Evolutionary conservation across 2,113 vertebrate species (phyloP), one percentile per base, ranked within the genome.

Genomic region (Colinus virginianus): DNA sequence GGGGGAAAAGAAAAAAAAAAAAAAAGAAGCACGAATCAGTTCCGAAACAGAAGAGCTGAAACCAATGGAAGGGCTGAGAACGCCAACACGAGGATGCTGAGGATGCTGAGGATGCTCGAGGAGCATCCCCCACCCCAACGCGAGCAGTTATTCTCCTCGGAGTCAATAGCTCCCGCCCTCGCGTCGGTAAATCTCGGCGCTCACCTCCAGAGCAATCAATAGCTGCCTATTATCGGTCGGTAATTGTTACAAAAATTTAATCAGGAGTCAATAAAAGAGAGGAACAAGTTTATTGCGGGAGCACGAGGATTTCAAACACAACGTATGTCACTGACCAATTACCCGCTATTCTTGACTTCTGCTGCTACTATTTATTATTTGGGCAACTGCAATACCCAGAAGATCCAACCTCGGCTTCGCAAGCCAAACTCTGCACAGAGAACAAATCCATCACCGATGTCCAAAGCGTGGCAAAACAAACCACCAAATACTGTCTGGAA

Each of bases 231-330:
- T 96, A 96, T 94, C 62, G 71, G 91, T 45, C 85, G 74, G 91
- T 93, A 96, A 96, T 90, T 94, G 94, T 94, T 96, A 94, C 90
- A 85, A 94, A 96, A 96, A 94, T 93, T 92, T 95, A 96, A 96
- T 96, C 94, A 96, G 83, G 82, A 69, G 90, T 95, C 96, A 92
- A 95, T 96, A 96, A 93, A 93, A 36, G 46, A 83, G 74, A 93
- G 76, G 88, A 93, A 90, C 85, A 56, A 83, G 93, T 90, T 80
- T 84, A 92, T 86, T 13, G 55, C 67, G 14, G 78, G 13, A 4
- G 84, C 61, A 26, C 5, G 14, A 84, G 78, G 68, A 82, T 74
- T 83, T 53, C 75, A 38, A 76, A 58, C 3, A 13, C 46, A 6
- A 53, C 28, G 49, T 90, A 58, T 67, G 78, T 88, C 88, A 83